A percentile compares a stretch with the other conserved stretches of the same genome.
Conservation (phyloP, 2,113 vertebrate genomes). For the Scortum barcoo region DNA sequence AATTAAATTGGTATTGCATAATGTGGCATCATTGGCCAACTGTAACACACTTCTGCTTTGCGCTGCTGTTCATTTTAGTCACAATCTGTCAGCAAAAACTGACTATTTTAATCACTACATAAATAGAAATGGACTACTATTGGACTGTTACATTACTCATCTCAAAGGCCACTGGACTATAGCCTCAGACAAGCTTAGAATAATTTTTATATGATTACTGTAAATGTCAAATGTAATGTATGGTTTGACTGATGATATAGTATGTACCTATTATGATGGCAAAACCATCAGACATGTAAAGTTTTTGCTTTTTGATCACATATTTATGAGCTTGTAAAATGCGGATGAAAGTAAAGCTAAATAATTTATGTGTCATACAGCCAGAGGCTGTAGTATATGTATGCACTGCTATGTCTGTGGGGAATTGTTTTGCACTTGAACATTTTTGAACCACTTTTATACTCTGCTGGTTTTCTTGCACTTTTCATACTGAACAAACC, state of each 20-base stretch:
- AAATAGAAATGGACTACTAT: slow-evolving; percentile 3
- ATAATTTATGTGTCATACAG: background rate
- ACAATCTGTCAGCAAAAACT: background rate
- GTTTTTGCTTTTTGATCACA: background rate
- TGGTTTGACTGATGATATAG: background rate
- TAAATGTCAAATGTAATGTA: slow-evolving; percentile 11
- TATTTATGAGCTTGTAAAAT: slow-evolving; percentile 21
- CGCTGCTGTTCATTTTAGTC: background rate
- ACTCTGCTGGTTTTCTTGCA: slow-evolving; percentile 27
- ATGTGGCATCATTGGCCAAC: background rate
- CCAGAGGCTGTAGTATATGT: background rate
- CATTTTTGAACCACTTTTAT: background rate
- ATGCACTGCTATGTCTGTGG: background rate
- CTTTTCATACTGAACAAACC: slow-evolving; percentile 20
- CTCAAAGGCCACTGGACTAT: background rate
- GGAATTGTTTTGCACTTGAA: slow-evolving; percentile 20
- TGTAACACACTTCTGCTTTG: background rate
- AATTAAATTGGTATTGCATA: background rate
- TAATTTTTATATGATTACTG: background rate
- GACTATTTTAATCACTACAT: slow-evolving; percentile 51
- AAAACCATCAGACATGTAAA: background rate
- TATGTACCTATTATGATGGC: background rate
- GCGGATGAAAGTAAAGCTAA: background rate
- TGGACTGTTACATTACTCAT: slow-evolving; percentile 27
- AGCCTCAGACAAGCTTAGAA: background rate